Conservation (phyloP, 2,113 vertebrate species). For the Mesoclemmys tuberculata region DNA sequence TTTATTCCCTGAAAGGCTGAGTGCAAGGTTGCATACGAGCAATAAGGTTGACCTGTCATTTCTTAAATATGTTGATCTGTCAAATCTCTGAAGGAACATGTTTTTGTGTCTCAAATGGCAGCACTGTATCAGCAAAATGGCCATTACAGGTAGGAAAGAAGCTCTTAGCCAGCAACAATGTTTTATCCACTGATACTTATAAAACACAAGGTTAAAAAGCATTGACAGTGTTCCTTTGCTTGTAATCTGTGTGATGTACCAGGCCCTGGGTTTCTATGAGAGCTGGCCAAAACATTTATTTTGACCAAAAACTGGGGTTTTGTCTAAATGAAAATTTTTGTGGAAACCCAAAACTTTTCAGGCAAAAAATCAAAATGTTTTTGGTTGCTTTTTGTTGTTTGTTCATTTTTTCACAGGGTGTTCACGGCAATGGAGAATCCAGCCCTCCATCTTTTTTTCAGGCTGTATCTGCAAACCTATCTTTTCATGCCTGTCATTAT, state of each 20-base stretch:
- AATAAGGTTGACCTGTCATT: neutral
- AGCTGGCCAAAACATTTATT: neutral
- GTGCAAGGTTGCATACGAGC: neutral
- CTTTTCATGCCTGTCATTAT: neutral
- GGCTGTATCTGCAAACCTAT: neutral
- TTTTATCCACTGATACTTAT: accelerated
- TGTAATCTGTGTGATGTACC: neutral
- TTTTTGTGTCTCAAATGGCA: neutral
- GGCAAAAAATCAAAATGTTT: neutral
- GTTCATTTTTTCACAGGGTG: neutral
- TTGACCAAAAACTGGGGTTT: neutral
- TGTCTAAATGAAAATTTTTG: neutral
- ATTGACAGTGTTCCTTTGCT: neutral
- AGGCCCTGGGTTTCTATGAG: neutral
- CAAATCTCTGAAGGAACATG: neutral
- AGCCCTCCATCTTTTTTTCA: neutral
- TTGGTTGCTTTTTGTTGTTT: neutral
- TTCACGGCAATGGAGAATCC: neutral
- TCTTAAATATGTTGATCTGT: neutral
- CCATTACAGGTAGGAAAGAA: neutral
- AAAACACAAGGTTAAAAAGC: neutral
- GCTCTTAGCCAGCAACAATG: neutral
- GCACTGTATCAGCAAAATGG: neutral
- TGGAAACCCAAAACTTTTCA: neutral
- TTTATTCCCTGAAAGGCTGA: neutral